Conservation (phyloP, 2,888 invertebrate species). For the Fragum whitleyi region DNA sequence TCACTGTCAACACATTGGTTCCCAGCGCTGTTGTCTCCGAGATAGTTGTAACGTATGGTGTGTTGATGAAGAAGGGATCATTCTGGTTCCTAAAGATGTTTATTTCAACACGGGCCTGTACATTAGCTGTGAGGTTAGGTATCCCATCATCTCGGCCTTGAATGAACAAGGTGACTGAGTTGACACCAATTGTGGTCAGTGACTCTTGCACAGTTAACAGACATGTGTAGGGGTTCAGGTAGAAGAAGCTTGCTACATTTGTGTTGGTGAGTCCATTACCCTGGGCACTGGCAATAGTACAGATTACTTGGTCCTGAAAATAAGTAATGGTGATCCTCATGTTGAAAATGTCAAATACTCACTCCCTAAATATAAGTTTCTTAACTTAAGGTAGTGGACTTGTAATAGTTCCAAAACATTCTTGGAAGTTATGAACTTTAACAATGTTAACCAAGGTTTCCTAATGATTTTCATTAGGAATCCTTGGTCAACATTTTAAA, state of each 20-base stretch:
- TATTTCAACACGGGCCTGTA: slow-evolving; percentile 68
- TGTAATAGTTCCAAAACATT: too few species aligned
- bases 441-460: too few species aligned
- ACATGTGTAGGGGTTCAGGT: slow-evolving; percentile 76
- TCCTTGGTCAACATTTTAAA: too few species aligned
- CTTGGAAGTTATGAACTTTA: too few species aligned
- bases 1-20: slow-evolving; percentile 63
- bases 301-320: slow-evolving; percentile 56
- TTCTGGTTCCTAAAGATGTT: slow-evolving; percentile 73
- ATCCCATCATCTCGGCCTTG: slow-evolving; percentile 75
- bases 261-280: slow-evolving; percentile 41
- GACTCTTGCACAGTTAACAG: slow-evolving; percentile 70
- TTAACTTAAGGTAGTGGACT: too few species aligned
- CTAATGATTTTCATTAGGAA: too few species aligned
- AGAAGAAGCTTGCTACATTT: slow-evolving; percentile 73
- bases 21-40: slow-evolving; percentile 63
- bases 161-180: slow-evolving; percentile 67
- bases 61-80: slow-evolving; percentile 72
- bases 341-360: too few species aligned
- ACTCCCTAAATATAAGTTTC: too few species aligned
- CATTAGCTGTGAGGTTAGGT: slow-evolving; percentile 51
- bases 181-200: slow-evolving; percentile 64
- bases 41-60: slow-evolving; percentile 68
- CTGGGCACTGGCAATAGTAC: slow-evolving; percentile 33
- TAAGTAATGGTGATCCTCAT: too few species aligned